Conservation (phyloP, 2,797 vertebrate species). For the Allobates femoralis region DNA sequence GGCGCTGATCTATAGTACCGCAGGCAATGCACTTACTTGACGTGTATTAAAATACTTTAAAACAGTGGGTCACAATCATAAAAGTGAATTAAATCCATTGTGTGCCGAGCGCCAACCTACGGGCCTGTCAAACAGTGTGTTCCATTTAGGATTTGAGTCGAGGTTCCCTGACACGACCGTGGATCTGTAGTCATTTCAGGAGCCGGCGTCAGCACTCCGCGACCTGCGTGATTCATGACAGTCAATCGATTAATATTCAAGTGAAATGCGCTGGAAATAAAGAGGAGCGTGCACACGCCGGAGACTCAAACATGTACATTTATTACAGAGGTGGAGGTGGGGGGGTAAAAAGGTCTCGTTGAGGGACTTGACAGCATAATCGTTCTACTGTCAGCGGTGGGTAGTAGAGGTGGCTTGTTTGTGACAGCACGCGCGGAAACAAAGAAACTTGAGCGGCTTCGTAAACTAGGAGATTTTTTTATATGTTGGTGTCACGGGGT, state of each 20-base stretch:
- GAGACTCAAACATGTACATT: slow-evolving; percentile 21
- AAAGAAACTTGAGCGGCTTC: neutral
- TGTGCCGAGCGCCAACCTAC: slow-evolving; percentile 31
- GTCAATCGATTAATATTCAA: slow-evolving; percentile 23
- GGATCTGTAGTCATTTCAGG: slow-evolving; percentile 15
- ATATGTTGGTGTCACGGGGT: too few relatives aligned
- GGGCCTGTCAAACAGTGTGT: slow-evolving; percentile 36
- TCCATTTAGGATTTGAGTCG: slow-evolving; percentile 29
- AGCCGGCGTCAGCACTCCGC: neutral
- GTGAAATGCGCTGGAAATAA: slow-evolving; percentile 37
- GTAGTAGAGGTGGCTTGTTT: neutral
- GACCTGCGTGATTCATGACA: neutral
- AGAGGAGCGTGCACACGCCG: neutral
- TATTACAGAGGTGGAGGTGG: neutral
- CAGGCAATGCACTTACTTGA: slow-evolving; percentile 62
- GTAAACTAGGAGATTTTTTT: neutral
- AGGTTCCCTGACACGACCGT: slow-evolving; percentile 10
- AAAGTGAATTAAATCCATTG: slow-evolving; percentile 60
- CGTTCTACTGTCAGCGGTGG: slow-evolving; percentile 16
- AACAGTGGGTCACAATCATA: slow-evolving; percentile 60
- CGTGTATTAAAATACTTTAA: slow-evolving; percentile 61
- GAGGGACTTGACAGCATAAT: neutral
- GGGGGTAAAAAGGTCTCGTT: neutral
- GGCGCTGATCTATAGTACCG: slow-evolving; percentile 56
- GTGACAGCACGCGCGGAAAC: neutral